Evolutionary conservation across 2,888 invertebrate species (phyloP), one percentile per base, ranked within the genome.

Genomic region (Zygothrica quintamaculata): DNA sequence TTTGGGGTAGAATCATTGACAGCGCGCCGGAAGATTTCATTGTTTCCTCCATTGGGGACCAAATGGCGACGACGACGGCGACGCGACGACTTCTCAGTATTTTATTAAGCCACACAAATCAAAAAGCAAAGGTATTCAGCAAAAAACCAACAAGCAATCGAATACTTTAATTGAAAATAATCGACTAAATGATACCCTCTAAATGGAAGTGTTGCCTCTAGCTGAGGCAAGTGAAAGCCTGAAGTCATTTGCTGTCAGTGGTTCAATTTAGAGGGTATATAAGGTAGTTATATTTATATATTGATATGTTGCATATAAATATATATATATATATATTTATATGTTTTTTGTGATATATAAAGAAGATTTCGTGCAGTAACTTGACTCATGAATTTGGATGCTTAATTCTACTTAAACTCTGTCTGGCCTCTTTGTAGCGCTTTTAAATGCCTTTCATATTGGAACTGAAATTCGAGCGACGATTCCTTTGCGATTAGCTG

Each of bases 91-190:
- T 84, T 84, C 82, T 87, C 68, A 85, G 82, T 84, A 84, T 84
- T 84, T 84, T 87, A 87, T 84, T 87, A 87, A 87, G 87, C 82
- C 85, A 87, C 85, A 84, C 82, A 84, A 84, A 84, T 84, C 78
- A 82, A 82, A 64, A 81, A 47, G 31, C 44, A 43, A 84, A 77
- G 58, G 73, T 59, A 84, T 77, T 42, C 50, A 25, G 40, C 34
- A 39, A 53, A n/a, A 33, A 25, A 48, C 13, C 1, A 44, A 52
- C 15, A 31, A 25, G 12, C 34, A 61, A 13, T 22, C 18, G 18
- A 22, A 22, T 5, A 22, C 18, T 22, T 5, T 5, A 22, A 22
- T 3, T 5, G 18, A 2, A 5, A 22, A 2, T 22, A 5, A 3
- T 22, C 18, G 18, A 22, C 2, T 22, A 22, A 2, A 3, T 22